A percentile compares a stretch with the other conserved stretches of the same genome.
Evolutionary conservation across 2,888 invertebrate species (phyloP).

Genomic region (Lycaena phlaeas): DNA sequence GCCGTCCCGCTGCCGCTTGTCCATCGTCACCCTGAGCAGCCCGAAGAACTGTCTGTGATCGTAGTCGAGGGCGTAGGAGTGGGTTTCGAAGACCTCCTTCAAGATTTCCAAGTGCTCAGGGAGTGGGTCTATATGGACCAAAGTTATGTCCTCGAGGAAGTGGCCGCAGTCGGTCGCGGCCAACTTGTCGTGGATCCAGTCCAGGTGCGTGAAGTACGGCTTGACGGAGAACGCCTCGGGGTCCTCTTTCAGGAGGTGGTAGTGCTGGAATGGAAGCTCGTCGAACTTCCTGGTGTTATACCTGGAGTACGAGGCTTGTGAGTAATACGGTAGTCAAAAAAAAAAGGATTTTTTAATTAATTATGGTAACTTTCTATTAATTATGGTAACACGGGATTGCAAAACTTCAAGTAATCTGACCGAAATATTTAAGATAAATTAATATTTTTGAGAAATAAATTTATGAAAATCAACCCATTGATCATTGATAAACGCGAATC

Average conservation of each 20-base stretch:
- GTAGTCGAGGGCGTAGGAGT: slow-evolving; percentile 81
- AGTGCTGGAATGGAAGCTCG: slow-evolving; percentile 86
- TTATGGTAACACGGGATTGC: too few relatives aligned
- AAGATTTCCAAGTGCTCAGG: slow-evolving; percentile 73
- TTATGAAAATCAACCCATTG: too few relatives aligned
- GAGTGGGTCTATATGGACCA: slow-evolving; percentile 59
- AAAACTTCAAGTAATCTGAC: too few relatives aligned
- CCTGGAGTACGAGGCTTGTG: slow-evolving; percentile 44
- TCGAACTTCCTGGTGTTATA: slow-evolving; percentile 86
- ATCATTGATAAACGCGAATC: too few relatives aligned
- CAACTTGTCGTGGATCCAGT: slow-evolving; percentile 86
- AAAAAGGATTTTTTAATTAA: too few relatives aligned
- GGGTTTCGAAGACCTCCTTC: slow-evolving; percentile 79
- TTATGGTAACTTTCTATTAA: too few relatives aligned
- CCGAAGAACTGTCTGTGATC: slow-evolving; percentile 89
- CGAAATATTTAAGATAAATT: too few relatives aligned
- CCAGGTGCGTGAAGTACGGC: slow-evolving; percentile 80
- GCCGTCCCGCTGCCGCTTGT: slow-evolving; percentile 47
- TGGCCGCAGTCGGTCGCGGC: slow-evolving; percentile 83
- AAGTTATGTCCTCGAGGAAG: slow-evolving; percentile 82
- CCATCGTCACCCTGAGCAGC: slow-evolving; percentile 60
- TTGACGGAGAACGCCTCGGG: slow-evolving; percentile 75
- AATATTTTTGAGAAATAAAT: too few relatives aligned
- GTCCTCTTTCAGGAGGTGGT: slow-evolving; percentile 70
- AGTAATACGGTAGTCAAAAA: too few relatives aligned